Evolutionary conservation across 1,140 invertebrate species (phyloP), one percentile per base, ranked within the genome.

Genomic region (Atta cephalotes): DNA sequence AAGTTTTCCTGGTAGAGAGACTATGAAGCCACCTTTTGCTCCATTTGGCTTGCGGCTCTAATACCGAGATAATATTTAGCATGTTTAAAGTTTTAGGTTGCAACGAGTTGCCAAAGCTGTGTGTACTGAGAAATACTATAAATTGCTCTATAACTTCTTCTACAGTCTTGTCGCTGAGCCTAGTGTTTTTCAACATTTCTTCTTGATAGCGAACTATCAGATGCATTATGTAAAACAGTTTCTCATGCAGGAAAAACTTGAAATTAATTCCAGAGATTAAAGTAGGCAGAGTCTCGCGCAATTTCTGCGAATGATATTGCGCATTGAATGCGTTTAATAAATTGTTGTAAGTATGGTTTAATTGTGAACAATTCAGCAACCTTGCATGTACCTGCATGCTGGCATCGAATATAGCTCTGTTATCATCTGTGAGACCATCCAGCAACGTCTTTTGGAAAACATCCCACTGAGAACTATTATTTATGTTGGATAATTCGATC

Each of bases 81-180:
- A 91, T 77, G 45, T 89, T 94, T 2, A 95, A 79, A 6, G 87
- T 89, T 58, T 94, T 94, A 9, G 79, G 18, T 81, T 93, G 88
- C 16, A 87, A 86, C 4, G 80, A 45, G 70, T 79, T 92, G 7
- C 78, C 82, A 51, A 91, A 89, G 80, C 81, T 82, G n/a, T 91
- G 85, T 1, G 88, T 90, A 66, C 91, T 93, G 6, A 95, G 35
- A 87, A 95, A 94, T 1, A 81, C 28, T 28, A 95, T 77, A 86
- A 95, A 95, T 65, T 94, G 91, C 70, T 95, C 94, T 63, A 95
- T 91, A 72, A 93, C 91, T 21, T 95, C 94, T 74, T 95, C 95
- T 7, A 92, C 71, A 14, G 66, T 85, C 81, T 92, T 94, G 63
- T 95, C 94, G 39, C 88, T 76, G 7, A 65, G 91, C 80, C 94